Base-by-base conservation (phyloP, 1,140 invertebrate genomes). In the Aphelinus certus region DNA sequence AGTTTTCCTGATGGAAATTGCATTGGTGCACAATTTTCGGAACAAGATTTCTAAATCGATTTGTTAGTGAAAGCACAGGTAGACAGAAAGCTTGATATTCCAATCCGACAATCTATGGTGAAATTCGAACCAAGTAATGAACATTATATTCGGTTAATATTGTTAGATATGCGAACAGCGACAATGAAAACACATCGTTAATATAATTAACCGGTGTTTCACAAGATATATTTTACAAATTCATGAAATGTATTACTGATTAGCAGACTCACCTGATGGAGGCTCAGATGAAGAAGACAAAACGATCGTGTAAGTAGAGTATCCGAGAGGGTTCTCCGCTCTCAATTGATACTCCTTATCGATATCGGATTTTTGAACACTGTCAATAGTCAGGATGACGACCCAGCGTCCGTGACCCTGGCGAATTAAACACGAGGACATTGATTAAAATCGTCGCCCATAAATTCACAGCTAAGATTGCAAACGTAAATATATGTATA, bases 281-380 rank as follows among this genome's bases (percentile, higher is more conserved):
- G 92, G 92, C 86, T 92, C 92, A 57, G 91, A 88, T 82, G 91
- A 91, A 10, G 92, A 93, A 76, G 93, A 94, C 77, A 95, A 91
- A 58, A 89, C 82, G 58, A 95, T 88, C 9, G 81, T 82, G 80
- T 94, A 94, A 64, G 90, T 88, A 70, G 89, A 86, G 51, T 85
- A 80, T 56, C 94, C 94, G 72, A 92, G 87, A 7, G 89, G 88
- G 80, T 94, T 95, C 77, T 85, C 85, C 2, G 92, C 93, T 51
- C 87, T 87, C 74, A 95, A 85, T 78, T 89, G 85, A 83, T 93
- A 94, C 1, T 89, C 89, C 63, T 91, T 90, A 48, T 94, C 93
- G 0, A 93, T 94, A 78, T 94, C 93, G 71, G 93, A 92, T 76
- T 93, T 93, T n/a, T 91, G 90, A 53, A 95, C 89, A 42, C 87